Evolutionary conservation across 35 echinoderm and acorn worm species (phyloP).

Genomic region (Ophiothrix spiculata): DNA sequence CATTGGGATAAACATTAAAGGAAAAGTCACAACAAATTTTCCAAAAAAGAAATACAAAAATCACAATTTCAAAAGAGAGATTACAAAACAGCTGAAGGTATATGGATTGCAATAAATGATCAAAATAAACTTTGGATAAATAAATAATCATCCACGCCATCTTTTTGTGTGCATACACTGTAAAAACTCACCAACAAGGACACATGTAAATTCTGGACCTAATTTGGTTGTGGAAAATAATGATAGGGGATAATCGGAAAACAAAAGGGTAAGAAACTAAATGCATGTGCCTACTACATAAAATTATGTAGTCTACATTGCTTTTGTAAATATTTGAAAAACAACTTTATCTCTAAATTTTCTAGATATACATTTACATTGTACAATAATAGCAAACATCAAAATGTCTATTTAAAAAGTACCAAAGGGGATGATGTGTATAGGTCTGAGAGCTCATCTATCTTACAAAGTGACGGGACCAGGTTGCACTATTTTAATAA

Average conservation of each 20-base stretch:
- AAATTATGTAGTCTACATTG: background rate
- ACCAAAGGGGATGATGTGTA: too few species aligned
- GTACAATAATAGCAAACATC: too few species aligned
- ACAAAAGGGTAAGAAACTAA: background rate
- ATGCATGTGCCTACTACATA: background rate
- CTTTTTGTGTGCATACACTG: background rate
- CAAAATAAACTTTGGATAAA: background rate
- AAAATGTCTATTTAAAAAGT: too few species aligned
- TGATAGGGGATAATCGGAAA: background rate
- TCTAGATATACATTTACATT: too few species aligned
- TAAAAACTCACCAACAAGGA: background rate
- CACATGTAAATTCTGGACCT: background rate
- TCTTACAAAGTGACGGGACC: too few species aligned
- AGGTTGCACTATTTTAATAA: too few species aligned
- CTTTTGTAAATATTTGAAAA: too few species aligned
- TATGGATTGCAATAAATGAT: too few species aligned
- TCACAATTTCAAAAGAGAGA: too few species aligned
- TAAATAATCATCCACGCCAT: background rate
- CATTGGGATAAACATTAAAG: background rate
- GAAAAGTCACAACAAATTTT: background rate
- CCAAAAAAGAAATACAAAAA: background rate
- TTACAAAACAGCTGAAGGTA: too few species aligned
- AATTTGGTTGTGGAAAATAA: background rate
- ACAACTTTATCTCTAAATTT: too few species aligned
- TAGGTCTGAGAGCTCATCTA: too few species aligned